Conservation (phyloP, 1,140 invertebrate species). For the Helicorthomorpha holstii region DNA sequence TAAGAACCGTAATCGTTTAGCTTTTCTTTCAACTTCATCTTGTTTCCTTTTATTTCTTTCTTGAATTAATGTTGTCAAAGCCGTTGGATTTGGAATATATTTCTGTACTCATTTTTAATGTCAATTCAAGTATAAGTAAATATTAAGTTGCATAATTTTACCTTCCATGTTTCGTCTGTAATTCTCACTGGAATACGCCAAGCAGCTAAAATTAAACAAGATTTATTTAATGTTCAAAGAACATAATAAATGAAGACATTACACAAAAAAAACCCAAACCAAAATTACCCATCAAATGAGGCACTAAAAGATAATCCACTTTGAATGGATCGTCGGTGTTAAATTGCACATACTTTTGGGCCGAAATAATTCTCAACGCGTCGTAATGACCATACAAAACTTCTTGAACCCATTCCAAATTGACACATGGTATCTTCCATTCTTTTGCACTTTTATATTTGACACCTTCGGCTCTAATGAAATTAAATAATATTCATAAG, state of each 20-base stretch:
- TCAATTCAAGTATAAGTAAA: not conserved
- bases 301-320: conserved; percentile 68
- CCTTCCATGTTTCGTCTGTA: conserved; percentile 41
- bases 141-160: not conserved
- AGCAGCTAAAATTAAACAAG: conserved; percentile 40
- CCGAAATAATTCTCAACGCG: conserved; percentile 49
- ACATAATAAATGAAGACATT: no score
- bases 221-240: not conserved
- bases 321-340: conserved; percentile 58
- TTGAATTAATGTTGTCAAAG: not conserved
- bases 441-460: conserved; percentile 81
- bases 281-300: conserved; percentile 75
- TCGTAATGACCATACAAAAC: conserved; percentile 73
- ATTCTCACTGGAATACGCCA: conserved; percentile 85
- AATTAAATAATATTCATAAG: conserved; percentile 7
- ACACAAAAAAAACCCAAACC: no score
- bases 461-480: conserved; percentile 52
- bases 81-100: not conserved
- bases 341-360: conserved; percentile 81
- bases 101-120: not conserved
- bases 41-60: conserved; percentile 6
- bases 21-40: conserved; percentile 4
- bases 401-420: conserved; percentile 84
- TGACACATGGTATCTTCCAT: conserved; percentile 69
- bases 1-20: no score